phyloP scores from a whole-genome alignment of 2,888 invertebrate species.

The Drosophila aldrichi region DNA sequence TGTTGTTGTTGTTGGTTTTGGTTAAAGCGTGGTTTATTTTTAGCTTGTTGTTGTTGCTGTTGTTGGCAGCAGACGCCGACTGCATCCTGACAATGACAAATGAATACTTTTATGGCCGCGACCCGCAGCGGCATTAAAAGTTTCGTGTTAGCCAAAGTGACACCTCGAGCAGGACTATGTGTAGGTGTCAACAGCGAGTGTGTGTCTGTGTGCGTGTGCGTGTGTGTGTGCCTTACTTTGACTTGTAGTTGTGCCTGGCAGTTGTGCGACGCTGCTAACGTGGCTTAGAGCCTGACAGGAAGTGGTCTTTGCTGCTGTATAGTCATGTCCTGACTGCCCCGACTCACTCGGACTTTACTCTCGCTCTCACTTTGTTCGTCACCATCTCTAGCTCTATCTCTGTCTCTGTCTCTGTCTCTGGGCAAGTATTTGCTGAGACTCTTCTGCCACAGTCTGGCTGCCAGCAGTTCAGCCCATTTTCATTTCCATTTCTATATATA shows the following conservation, averaged over 20 bases:
- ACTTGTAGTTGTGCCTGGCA: constrained; percentile 49
- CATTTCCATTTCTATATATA: not conserved
- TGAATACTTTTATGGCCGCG: constrained; percentile 80
- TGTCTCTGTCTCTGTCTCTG: not conserved
- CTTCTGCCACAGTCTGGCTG: constrained; percentile 36
- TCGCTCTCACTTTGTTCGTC: not conserved
- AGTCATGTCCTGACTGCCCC: constrained; percentile 61
- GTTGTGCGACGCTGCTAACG: constrained; percentile 38
- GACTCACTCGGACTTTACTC: constrained; percentile 22
- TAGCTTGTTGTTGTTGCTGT: constrained; percentile 17
- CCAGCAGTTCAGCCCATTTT: constrained; percentile 27
- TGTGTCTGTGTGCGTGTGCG: constrained; percentile 24
- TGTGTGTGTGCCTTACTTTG: constrained; percentile 38
- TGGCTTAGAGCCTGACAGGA: constrained; percentile 74
- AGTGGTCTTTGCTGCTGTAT: constrained; percentile 70
- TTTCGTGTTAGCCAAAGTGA: constrained; percentile 74
- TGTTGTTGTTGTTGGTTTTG: constrained; percentile 19
- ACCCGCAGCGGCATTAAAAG: constrained; percentile 75
- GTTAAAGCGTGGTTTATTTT: constrained; percentile 60
- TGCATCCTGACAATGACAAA: constrained; percentile 81
- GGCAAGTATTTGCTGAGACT: constrained; percentile 51
- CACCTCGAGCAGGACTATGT: constrained; percentile 58
- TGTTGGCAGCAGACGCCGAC: constrained; percentile 47
- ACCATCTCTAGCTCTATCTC: not conserved
- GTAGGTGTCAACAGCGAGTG: constrained; percentile 29